phyloP scores from a whole-genome alignment of 2,888 invertebrate genomes.

The Elysia crispata region DNA sequence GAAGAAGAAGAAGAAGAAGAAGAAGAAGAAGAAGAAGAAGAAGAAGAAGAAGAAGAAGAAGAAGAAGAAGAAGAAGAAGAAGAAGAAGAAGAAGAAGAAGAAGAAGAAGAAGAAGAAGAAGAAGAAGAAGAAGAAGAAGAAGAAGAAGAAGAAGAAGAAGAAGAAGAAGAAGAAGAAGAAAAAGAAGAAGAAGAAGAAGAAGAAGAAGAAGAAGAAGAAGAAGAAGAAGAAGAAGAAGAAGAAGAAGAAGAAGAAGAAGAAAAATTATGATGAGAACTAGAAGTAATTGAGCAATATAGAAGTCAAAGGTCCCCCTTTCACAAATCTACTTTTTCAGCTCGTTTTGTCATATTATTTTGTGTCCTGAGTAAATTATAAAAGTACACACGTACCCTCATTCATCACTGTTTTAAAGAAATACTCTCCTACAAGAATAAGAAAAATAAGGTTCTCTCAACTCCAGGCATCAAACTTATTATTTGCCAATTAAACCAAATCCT shows the following conservation, averaged over 20 bases:
- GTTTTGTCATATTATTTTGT: no score
- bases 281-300: no score
- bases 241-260: not conserved
- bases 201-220: constrained; percentile 36
- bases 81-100: not conserved
- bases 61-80: constrained; percentile 1
- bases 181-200: constrained; percentile 16
- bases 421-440: no score
- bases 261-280: not conserved
- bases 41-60: not conserved
- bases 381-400: no score
- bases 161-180: constrained; percentile 24
- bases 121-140: not conserved
- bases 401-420: no score
- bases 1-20: constrained; percentile 1
- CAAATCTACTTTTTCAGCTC: no score
- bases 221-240: constrained; percentile 18
- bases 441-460: no score
- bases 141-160: not conserved
- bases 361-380: no score
- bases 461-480: no score
- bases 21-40: not conserved
- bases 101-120: not conserved
- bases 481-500: no score
- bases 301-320: no score